phyloP scores from a whole-genome alignment of 2,888 invertebrate genomes.

The Chalcis sispes region DNA sequence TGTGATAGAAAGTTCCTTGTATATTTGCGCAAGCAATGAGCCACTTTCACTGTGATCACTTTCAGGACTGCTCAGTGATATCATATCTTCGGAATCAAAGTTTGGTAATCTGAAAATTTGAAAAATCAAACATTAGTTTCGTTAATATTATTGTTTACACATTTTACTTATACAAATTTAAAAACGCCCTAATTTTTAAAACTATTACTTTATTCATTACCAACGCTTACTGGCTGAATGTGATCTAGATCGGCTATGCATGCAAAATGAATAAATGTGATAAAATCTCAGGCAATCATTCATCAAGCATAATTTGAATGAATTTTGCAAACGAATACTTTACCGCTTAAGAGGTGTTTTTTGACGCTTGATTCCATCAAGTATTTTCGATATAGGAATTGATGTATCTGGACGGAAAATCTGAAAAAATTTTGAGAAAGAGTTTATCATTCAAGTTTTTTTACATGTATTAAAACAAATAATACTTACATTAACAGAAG shows the following conservation, averaged over 20 bases:
- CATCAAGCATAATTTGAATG: constrained; percentile 31
- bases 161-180: not conserved
- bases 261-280: constrained; percentile 65
- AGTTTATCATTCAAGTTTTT: too few species aligned
- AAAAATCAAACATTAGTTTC: constrained; percentile 6
- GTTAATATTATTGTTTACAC: not conserved
- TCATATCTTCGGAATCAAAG: constrained; percentile 66
- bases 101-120: constrained; percentile 66
- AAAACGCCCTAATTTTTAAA: constrained; percentile 14
- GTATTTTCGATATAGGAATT: constrained; percentile 70
- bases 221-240: constrained; percentile 66
- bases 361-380: constrained; percentile 72
- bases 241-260: constrained; percentile 69
- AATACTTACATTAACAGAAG: constrained; percentile 83
- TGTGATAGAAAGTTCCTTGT: constrained; percentile 73
- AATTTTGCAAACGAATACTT: constrained; percentile 28
- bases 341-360: constrained; percentile 68
- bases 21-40: constrained; percentile 70
- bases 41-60: constrained; percentile 65
- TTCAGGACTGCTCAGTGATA: constrained; percentile 68
- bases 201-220: constrained; percentile 62
- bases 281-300: constrained; percentile 43
- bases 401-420: constrained; percentile 74
- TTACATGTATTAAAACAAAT: too few species aligned
- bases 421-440: constrained; percentile 61